Conservation (phyloP, 2,113 vertebrate species). For the Neofelis nebulosa region DNA sequence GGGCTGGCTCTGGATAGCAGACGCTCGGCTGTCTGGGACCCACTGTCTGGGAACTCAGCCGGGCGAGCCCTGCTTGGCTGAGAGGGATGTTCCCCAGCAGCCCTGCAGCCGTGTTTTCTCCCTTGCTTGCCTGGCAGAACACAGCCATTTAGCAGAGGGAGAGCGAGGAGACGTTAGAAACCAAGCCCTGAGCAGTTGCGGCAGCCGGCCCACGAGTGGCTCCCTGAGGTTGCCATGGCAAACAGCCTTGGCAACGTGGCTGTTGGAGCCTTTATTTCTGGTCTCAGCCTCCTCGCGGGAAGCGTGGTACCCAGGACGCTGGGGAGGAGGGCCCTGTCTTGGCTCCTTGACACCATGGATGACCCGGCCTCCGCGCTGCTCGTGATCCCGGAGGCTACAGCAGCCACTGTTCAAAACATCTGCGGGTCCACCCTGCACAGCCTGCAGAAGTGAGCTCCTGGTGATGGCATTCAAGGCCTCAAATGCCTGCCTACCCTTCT, state of each 20-base stretch:
- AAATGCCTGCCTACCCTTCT: not conserved
- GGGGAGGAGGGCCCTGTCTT: not conserved
- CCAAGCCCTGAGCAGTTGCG: conserved; percentile 56
- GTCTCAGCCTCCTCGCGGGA: conserved; percentile 32
- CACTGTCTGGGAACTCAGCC: conserved; percentile 62
- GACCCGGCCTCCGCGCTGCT: not conserved
- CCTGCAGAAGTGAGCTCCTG: not conserved
- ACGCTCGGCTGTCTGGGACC: conserved; percentile 20
- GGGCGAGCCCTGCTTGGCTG: conserved; percentile 48
- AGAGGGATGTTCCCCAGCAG: conserved; percentile 79
- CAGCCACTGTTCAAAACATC: not conserved
- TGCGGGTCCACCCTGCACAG: not conserved
- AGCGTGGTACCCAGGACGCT: conserved; percentile 43
- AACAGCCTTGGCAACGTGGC: conserved; percentile 59
- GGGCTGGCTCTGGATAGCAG: not conserved
- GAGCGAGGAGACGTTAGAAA: conserved; percentile 48
- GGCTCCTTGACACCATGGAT: not conserved
- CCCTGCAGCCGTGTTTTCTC: conserved; percentile 70
- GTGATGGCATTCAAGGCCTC: not conserved
- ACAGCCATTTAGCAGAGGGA: conserved; percentile 76
- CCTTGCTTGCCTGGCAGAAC: conserved; percentile 82
- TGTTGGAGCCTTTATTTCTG: conserved; percentile 59
- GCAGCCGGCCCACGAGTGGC: conserved; percentile 60
- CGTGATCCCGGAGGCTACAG: not conserved
- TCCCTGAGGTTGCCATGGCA: conserved; percentile 64